Percentiles rank a stretch among this genome's conserved stretches.
These are phyloP conservation scores for Scaptomyza hsui DNA, from an alignment of 1,140 invertebrate species.

Conservation along the genomic window DNA sequence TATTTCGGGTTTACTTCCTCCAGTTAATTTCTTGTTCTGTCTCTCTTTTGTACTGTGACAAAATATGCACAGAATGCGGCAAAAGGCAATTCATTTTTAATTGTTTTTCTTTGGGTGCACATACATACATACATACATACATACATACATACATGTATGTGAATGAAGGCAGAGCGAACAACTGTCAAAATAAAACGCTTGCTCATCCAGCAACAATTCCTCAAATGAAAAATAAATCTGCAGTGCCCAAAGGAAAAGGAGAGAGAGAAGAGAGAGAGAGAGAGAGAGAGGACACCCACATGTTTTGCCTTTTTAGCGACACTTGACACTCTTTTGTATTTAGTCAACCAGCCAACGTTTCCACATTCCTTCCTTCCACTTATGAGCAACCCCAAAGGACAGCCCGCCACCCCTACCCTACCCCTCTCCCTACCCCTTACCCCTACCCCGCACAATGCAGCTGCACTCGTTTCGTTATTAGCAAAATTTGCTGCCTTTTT, in stretches of 20 bases:
- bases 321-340: slow-evolving; percentile 81
- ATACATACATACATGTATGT: too few relatives aligned
- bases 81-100: slow-evolving; percentile 72
- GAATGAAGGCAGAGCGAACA: slow-evolving; percentile 32
- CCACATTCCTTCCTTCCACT: slow-evolving; percentile 36
- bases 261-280: not conserved
- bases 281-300: slow-evolving; percentile 12
- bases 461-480: slow-evolving; percentile 72
- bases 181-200: slow-evolving; percentile 78
- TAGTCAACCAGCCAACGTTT: slow-evolving; percentile 56
- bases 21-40: slow-evolving; percentile 20
- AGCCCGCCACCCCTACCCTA: too few relatives aligned
- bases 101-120: slow-evolving; percentile 74
- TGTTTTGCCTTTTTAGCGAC: slow-evolving; percentile 74
- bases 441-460: slow-evolving; percentile 35
- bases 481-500: slow-evolving; percentile 59
- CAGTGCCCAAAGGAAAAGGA: not conserved
- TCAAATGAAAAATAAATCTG: slow-evolving; percentile 68
- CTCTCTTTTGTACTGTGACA: slow-evolving; percentile 1
- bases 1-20: not conserved
- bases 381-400: slow-evolving; percentile 13
- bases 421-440: slow-evolving; percentile 1
- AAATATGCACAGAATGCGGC: slow-evolving; percentile 20
- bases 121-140: too few relatives aligned
- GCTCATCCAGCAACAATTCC: slow-evolving; percentile 65